Evolutionary conservation across 2,888 invertebrate species (phyloP).

Genomic region (Lamproptera curius): DNA sequence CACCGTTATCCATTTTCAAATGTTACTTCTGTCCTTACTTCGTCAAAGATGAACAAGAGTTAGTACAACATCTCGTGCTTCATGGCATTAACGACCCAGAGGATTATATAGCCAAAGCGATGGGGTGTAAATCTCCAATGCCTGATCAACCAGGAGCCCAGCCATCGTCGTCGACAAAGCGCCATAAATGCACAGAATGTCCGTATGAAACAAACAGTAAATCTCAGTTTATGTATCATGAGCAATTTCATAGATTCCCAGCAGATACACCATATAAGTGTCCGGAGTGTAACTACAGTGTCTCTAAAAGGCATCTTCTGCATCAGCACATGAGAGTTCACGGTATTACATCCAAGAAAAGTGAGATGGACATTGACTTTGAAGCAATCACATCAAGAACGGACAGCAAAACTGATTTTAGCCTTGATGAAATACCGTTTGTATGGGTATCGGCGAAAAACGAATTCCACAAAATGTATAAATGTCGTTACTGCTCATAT

Average conservation of each 20-base stretch:
- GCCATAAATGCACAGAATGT: slow-evolving; percentile 88
- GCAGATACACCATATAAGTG: slow-evolving; percentile 89
- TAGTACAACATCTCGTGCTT: slow-evolving; percentile 82
- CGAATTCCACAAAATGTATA: slow-evolving; percentile 88
- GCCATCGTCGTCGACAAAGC: slow-evolving; percentile 62
- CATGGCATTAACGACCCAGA: slow-evolving; percentile 81
- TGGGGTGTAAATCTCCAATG: slow-evolving; percentile 54
- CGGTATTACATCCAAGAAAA: slow-evolving; percentile 71
- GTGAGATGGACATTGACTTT: slow-evolving; percentile 61
- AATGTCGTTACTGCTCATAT: slow-evolving; percentile 91
- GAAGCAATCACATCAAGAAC: slow-evolving; percentile 46
- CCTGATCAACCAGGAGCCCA: slow-evolving; percentile 35
- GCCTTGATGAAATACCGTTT: slow-evolving; percentile 81
- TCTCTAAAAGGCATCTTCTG: slow-evolving; percentile 87
- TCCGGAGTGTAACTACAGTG: slow-evolving; percentile 88
- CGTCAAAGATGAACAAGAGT: slow-evolving; percentile 82
- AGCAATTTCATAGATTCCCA: slow-evolving; percentile 87
- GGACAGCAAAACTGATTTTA: slow-evolving; percentile 43
- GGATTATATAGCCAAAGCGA: slow-evolving; percentile 60
- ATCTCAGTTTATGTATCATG: slow-evolving; percentile 91
- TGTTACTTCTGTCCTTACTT: slow-evolving; percentile 90
- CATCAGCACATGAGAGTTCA: slow-evolving; percentile 90
- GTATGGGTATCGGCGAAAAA: slow-evolving; percentile 88
- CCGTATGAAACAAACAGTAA: slow-evolving; percentile 92
- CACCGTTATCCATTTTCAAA: slow-evolving; percentile 83